Percentiles rank a stretch among this genome's conserved stretches.
phyloP scores from a whole-genome alignment of 2,797 vertebrate genomes.

The Pantherophis alleghaniensis region DNA sequence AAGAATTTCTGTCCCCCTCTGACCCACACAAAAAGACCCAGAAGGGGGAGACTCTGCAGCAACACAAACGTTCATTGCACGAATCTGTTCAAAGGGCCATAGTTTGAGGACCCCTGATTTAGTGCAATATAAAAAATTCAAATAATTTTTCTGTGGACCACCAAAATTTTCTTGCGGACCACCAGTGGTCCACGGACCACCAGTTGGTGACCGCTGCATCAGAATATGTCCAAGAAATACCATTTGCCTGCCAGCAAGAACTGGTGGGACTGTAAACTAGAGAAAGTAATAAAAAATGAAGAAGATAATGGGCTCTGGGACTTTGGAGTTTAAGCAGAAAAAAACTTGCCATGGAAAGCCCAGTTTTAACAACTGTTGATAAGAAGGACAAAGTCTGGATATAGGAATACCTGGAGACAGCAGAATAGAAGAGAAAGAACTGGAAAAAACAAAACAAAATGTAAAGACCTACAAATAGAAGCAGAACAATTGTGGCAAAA shows the following conservation, averaged over 20 bases:
- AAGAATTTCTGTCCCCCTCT: too few relatives aligned
- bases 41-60: too few relatives aligned
- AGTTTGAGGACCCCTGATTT: too few relatives aligned
- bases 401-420: neutral
- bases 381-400: neutral
- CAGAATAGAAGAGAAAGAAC: neutral
- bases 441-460: too few relatives aligned
- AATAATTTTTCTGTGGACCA: too few relatives aligned
- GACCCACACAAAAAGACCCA: too few relatives aligned
- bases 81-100: too few relatives aligned
- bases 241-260: neutral
- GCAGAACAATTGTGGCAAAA: neutral
- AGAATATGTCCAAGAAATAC: neutral
- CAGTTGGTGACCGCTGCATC: too few relatives aligned
- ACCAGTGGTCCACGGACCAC: too few relatives aligned
- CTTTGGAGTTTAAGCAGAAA: neutral
- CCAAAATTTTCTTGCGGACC: too few relatives aligned
- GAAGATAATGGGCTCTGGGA: neutral
- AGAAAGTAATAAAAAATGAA: neutral
- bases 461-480: neutral
- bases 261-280: neutral
- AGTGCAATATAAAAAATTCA: too few relatives aligned
- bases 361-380: neutral
- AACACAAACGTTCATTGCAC: too few relatives aligned
- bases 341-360: neutral